Percentiles rank a stretch among this genome's conserved stretches.
These are phyloP conservation scores for Bhutanitis thaidina DNA, from an alignment of 2,888 invertebrate genomes.

Conservation along the genomic window DNA sequence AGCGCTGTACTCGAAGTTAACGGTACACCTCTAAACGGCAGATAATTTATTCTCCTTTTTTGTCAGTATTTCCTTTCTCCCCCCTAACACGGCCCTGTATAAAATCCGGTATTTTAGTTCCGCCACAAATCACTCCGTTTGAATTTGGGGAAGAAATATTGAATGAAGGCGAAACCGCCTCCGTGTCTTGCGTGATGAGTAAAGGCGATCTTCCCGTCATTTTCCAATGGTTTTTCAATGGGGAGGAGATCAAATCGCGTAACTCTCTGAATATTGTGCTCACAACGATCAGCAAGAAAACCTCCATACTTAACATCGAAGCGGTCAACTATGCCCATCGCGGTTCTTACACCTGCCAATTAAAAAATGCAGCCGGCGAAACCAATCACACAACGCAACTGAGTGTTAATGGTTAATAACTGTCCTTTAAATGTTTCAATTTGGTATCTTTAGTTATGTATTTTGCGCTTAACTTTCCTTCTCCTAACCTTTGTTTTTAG, in stretches of 20 bases:
- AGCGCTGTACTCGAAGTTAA: conserved; percentile 86
- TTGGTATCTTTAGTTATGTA: background rate
- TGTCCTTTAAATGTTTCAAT: background rate
- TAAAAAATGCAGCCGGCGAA: conserved; percentile 81
- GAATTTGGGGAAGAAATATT: conserved; percentile 86
- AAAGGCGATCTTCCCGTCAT: conserved; percentile 90
- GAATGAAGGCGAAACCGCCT: conserved; percentile 86
- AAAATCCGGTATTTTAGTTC: conserved; percentile 63
- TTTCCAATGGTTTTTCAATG: conserved; percentile 86
- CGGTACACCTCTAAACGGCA: conserved; percentile 73
- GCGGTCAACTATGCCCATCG: conserved; percentile 81
- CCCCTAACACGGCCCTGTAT: conserved; percentile 3
- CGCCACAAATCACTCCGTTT: conserved; percentile 87
- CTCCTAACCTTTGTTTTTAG: background rate
- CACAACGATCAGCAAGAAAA: conserved; percentile 81
- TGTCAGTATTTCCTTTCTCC: conserved; percentile 30
- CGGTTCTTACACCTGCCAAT: conserved; percentile 83
- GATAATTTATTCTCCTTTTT: conserved; percentile 42
- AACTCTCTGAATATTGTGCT: conserved; percentile 80
- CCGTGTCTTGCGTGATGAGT: conserved; percentile 86
- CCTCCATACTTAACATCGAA: conserved; percentile 83
- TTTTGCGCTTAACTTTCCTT: conserved; percentile 52
- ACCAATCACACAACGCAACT: conserved; percentile 80
- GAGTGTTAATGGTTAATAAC: conserved; percentile 79
- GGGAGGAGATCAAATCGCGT: conserved; percentile 66